Percentiles rank a stretch among this genome's conserved stretches.
These are phyloP conservation scores for Limnephilus rhombicus DNA, from an alignment of 2,888 invertebrate genomes.

Conservation along the genomic window DNA sequence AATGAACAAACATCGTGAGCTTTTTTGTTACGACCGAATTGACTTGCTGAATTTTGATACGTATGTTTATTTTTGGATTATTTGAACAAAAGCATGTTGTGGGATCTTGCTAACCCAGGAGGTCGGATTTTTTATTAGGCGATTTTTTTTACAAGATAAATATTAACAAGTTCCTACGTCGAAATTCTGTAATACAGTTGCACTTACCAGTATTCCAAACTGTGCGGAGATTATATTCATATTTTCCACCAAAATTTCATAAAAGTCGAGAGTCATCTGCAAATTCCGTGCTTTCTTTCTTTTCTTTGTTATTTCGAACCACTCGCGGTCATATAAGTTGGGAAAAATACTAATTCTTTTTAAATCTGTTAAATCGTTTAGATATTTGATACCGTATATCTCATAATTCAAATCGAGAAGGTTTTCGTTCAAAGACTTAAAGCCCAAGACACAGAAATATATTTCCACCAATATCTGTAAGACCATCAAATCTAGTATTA, in stretches of 20 bases:
- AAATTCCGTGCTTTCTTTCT: not conserved
- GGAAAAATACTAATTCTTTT: not conserved
- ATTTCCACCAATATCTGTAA: constrained; percentile 14
- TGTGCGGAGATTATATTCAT: constrained; percentile 12
- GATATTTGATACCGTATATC: not conserved
- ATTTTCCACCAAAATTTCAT: constrained; percentile 15
- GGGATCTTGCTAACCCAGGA: too few species aligned
- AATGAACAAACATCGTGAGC: too few species aligned
- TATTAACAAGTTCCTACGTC: too few species aligned
- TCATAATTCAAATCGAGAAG: not conserved
- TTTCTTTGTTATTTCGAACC: not conserved
- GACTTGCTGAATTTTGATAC: too few species aligned
- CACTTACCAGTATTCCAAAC: constrained; percentile 34
- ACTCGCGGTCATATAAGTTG: not conserved
- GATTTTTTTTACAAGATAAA: too few species aligned
- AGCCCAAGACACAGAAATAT: not conserved
- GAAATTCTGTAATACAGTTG: not conserved
- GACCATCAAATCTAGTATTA: not conserved
- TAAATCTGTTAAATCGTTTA: not conserved
- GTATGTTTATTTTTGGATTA: too few species aligned
- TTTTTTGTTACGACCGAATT: too few species aligned
- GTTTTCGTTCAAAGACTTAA: not conserved
- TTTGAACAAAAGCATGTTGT: too few species aligned
- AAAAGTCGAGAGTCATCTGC: not conserved
- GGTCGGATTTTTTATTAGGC: too few species aligned